Percentiles rank a stretch among this genome's conserved stretches.
Conservation (phyloP, 2,797 vertebrate genomes). For the Poecile montanus region DNA sequence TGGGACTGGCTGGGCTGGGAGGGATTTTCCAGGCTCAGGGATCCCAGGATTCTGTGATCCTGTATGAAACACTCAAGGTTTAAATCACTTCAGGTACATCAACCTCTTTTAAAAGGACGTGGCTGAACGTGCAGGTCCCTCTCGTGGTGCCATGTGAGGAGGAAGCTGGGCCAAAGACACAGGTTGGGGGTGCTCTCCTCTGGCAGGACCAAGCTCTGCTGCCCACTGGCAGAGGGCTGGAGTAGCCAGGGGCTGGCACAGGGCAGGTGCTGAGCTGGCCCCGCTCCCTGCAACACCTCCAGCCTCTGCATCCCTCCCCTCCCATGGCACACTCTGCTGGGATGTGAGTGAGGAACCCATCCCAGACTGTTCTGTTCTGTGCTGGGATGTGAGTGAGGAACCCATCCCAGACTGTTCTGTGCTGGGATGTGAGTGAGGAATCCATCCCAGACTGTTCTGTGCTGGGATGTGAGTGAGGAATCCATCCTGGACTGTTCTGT, state of each 20-base stretch:
- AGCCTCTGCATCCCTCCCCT: not conserved
- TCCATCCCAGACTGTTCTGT: too few species aligned
- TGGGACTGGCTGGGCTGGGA: rapidly evolving
- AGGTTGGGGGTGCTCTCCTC: rapidly evolving
- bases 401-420: too few species aligned
- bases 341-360: too few species aligned
- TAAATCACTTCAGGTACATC: not conserved
- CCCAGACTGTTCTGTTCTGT: too few species aligned
- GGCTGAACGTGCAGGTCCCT: not conserved
- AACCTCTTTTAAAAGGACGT: not conserved
- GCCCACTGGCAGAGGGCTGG: rapidly evolving
- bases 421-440: too few species aligned
- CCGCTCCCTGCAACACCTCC: not conserved
- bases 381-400: too few species aligned
- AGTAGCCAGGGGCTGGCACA: rapidly evolving
- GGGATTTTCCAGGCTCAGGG: not conserved
- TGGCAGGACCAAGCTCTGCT: not conserved
- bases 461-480: too few species aligned
- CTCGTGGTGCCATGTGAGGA: not conserved
- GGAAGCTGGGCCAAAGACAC: too few species aligned
- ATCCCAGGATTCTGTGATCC: not conserved
- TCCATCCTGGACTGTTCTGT: too few species aligned
- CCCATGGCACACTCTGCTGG: not conserved
- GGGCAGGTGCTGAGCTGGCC: not conserved
- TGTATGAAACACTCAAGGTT: not conserved